Percentiles rank a stretch among this genome's conserved stretches.
These are phyloP conservation scores for Zootermopsis nevadensis DNA, from an alignment of 2,888 invertebrate species.

Conservation along the genomic window DNA sequence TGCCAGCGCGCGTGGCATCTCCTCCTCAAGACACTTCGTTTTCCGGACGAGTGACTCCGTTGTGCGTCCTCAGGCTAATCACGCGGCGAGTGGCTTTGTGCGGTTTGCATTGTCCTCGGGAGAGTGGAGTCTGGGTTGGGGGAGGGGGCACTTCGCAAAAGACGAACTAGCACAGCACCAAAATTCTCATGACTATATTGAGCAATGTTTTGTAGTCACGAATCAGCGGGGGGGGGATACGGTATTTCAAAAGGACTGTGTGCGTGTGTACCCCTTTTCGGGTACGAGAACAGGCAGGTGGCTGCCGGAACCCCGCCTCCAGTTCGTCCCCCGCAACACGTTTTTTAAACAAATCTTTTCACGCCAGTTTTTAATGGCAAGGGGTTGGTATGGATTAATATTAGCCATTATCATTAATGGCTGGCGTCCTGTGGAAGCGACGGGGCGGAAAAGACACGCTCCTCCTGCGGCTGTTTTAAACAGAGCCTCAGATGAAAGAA, in stretches of 20 bases:
- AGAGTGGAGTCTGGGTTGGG: no score
- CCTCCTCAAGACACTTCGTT: background rate
- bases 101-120: background rate
- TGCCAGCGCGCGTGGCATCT: no score
- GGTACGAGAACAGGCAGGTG: constrained; percentile 2
- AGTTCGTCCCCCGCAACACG: background rate
- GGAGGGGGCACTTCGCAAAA: no score
- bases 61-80: background rate
- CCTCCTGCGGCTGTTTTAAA: background rate
- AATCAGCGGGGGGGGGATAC: background rate
- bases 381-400: constrained; percentile 17
- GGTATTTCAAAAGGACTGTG: background rate
- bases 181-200: background rate
- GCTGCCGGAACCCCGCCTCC: background rate
- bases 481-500: no score
- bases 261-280: background rate
- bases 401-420: constrained; percentile 32
- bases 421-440: background rate
- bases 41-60: constrained; percentile 8
- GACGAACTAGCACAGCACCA: no score
- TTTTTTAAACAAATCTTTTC: constrained; percentile 30
- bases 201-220: background rate
- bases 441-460: constrained; percentile 12
- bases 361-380: background rate
- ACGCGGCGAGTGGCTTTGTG: background rate